Conservation (phyloP, 2,888 invertebrate species). For the Parelbella ahira region DNA sequence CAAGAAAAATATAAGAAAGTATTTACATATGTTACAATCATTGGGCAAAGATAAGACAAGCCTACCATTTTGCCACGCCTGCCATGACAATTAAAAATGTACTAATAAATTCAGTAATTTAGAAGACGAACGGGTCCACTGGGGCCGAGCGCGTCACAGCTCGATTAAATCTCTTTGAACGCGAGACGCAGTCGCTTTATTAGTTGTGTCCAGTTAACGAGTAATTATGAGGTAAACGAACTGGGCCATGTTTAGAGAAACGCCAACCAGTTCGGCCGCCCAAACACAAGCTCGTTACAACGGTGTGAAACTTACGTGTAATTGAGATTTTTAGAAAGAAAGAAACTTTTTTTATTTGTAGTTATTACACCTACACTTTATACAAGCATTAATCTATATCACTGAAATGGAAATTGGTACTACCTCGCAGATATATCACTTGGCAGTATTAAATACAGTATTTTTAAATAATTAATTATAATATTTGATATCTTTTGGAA, state of each 20-base stretch:
- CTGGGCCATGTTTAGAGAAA: slow-evolving; percentile 24
- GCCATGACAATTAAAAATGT: slow-evolving; percentile 13
- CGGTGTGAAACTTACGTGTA: slow-evolving; percentile 7
- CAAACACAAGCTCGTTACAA: neutral
- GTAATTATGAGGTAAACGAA: slow-evolving; percentile 35
- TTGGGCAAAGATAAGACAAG: neutral
- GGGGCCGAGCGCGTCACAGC: slow-evolving; percentile 10
- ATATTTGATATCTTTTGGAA: too few species aligned
- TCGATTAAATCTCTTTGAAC: slow-evolving; percentile 20
- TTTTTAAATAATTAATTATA: too few species aligned
- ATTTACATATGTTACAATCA: too few species aligned
- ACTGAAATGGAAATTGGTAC: too few species aligned
- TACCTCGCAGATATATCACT: too few species aligned
- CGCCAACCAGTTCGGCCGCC: slow-evolving; percentile 3
- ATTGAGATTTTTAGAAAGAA: too few species aligned
- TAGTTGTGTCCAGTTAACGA: slow-evolving; percentile 32
- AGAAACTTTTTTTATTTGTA: too few species aligned
- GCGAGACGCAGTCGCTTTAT: slow-evolving; percentile 27
- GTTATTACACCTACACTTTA: too few species aligned
- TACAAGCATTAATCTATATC: too few species aligned
- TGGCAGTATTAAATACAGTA: too few species aligned
- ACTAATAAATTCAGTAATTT: slow-evolving; percentile 17
- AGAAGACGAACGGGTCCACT: slow-evolving; percentile 16
- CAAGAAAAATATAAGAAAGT: too few species aligned
- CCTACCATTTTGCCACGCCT: neutral